Conservation (phyloP, 2,888 invertebrate genomes). For the Cryptocephalus primarius region DNA sequence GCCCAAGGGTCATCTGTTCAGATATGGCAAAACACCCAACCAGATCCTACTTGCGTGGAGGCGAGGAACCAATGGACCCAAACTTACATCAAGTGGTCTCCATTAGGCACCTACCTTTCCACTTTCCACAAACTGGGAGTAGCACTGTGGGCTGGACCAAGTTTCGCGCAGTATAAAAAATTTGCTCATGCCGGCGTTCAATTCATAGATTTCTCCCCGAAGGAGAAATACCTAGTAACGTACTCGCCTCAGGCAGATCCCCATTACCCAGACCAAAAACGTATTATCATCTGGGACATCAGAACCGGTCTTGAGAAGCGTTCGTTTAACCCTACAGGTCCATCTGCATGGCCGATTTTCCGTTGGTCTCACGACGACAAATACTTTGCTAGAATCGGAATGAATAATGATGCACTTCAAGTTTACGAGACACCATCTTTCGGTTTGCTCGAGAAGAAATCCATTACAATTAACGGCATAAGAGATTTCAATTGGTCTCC, state of each 20-base stretch:
- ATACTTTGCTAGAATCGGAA: constrained; percentile 75
- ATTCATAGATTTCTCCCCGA: constrained; percentile 95
- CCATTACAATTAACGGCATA: constrained; percentile 81
- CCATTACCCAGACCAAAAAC: constrained; percentile 56
- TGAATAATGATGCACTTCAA: constrained; percentile 61
- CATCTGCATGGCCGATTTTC: constrained; percentile 81
- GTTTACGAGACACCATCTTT: constrained; percentile 97
- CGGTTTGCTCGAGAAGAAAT: constrained; percentile 86
- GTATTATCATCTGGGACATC: constrained; percentile 94
- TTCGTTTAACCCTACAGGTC: constrained; percentile 75
- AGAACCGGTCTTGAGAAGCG: constrained; percentile 86
- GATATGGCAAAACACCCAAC: constrained; percentile 81
- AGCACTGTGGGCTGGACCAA: constrained; percentile 94
- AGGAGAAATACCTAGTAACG: constrained; percentile 92
- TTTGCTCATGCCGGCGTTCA: constrained; percentile 86
- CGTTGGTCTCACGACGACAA: constrained; percentile 96
- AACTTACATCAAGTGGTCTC: constrained; percentile 95
- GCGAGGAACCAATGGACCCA: constrained; percentile 90
- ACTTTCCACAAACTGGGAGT: constrained; percentile 95
- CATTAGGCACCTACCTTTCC: constrained; percentile 89
- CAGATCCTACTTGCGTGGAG: constrained; percentile 74
- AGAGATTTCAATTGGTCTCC: constrained; percentile 98
- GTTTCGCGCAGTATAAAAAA: constrained; percentile 82
- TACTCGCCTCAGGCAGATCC: constrained; percentile 74
- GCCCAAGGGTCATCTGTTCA: constrained; percentile 64